A percentile compares a stretch with the other conserved stretches of the same genome.
These are phyloP conservation scores for Drosophila kohkoa DNA, from an alignment of 1,140 invertebrate species.

Conservation along the genomic window DNA sequence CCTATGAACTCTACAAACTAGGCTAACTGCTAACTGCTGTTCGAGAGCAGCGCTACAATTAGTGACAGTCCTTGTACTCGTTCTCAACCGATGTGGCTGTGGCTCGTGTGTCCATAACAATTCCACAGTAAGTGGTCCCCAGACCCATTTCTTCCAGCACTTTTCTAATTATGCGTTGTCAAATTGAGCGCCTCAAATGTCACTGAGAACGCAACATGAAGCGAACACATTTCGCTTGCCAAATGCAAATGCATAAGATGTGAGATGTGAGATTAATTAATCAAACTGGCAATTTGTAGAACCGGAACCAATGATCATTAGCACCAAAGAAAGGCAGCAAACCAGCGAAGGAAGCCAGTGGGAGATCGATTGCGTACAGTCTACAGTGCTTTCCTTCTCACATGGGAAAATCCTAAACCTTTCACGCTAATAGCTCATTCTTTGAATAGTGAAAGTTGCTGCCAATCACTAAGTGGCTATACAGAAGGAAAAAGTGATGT, in stretches of 20 bases:
- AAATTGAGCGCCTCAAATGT: conserved; percentile 71
- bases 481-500: no score
- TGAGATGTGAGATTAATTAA: conserved; percentile 55
- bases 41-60: conserved; percentile 43
- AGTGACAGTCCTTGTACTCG: conserved; percentile 47
- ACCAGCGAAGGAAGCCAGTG: not conserved
- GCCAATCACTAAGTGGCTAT: conserved; percentile 46
- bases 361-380: conserved; percentile 26
- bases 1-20: not conserved
- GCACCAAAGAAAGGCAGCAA: conserved; percentile 13
- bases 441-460: conserved; percentile 6
- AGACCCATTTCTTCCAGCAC: conserved; percentile 8
- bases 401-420: conserved; percentile 42
- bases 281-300: conserved; percentile 65
- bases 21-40: not conserved
- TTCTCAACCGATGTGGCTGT: conserved; percentile 37
- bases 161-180: conserved; percentile 67
- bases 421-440: conserved; percentile 59
- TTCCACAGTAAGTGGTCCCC: conserved; percentile 71
- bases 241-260: conserved; percentile 55
- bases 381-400: conserved; percentile 44
- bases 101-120: conserved; percentile 70
- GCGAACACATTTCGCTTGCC: conserved; percentile 22
- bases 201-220: conserved; percentile 69
- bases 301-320: conserved; percentile 78